Base-by-base conservation (phyloP, 1,140 invertebrate species). In the Polypedilum pembai region DNA sequence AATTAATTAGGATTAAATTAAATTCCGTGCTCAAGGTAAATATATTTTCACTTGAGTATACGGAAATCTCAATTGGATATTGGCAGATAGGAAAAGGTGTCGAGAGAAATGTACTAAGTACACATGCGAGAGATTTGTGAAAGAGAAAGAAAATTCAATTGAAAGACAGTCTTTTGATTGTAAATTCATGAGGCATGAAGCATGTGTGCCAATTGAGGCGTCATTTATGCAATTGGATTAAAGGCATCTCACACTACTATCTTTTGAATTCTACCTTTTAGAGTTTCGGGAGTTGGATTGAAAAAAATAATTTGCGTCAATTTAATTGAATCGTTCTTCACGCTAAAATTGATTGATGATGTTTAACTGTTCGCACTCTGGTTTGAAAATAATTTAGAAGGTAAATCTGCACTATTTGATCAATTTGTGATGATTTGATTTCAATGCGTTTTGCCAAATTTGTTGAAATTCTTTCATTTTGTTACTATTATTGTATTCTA, bases 1-100 rank as follows among this genome's bases (percentile, higher is more conserved):
- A 69, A 69, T 69, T 69, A 69, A 69, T 69, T 69, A 18, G 15
- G 65, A 69, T 69, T 21, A 69, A 69, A 56, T 56, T 56, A 56
- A 56, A 56, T 56, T 56, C 5, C 45, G n/a, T 56, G 45, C 45
- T 56, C n/a, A 56, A 56, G 45, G 45, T n/a, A 33, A 33, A 33
- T 33, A 33, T 5, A 33, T 33, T 33, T 33, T 33, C 24, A 33
- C 5, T 3, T 33, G 24, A 5, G 5, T n/a, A n/a, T n/a, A 33
- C 24, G 24, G 24, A 33, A 33, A 33, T 33, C 24, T 33, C 24
- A 33, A 33, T 3, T 33, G 24, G 24, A 33, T 33, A 33, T 33
- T 33, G 24, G 24, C 24, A 33, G n/a, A n/a, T 56, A 56, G n/a
- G 4, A n/a, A 56, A 56, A 56, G 45, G 45, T n/a, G 12, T 56